A percentile compares a stretch with the other conserved stretches of the same genome.
phyloP scores from a whole-genome alignment of 2,113 vertebrate genomes.

The Scolopax mira region DNA sequence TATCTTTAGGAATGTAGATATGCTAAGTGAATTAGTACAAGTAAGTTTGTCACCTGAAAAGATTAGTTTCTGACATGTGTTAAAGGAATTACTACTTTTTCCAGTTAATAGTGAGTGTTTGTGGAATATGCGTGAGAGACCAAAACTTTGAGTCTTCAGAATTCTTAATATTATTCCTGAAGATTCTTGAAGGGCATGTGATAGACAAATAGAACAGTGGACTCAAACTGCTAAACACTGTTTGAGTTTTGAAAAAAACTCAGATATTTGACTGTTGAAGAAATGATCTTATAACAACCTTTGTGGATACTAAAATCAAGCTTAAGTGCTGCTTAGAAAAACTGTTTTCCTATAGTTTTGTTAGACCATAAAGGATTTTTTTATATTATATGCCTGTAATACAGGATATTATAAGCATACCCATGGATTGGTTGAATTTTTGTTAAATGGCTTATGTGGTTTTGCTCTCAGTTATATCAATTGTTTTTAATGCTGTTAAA shows the following conservation, averaged over 20 bases:
- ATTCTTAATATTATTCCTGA: not conserved
- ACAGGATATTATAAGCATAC: not conserved
- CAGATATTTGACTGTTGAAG: not conserved
- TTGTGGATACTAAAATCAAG: not conserved
- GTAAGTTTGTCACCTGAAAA: slow-evolving; percentile 63
- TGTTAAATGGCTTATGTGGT: not conserved
- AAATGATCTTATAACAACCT: not conserved
- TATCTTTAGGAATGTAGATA: slow-evolving; percentile 95
- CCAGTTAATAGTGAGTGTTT: not conserved
- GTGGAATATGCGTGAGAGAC: not conserved
- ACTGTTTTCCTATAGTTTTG: not conserved
- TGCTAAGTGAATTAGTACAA: slow-evolving; percentile 95
- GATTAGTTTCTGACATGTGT: not conserved
- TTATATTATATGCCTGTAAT: not conserved
- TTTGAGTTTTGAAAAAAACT: not conserved
- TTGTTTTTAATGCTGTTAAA: not conserved
- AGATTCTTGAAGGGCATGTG: not conserved
- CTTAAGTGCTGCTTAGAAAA: not conserved
- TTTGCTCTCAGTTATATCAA: not conserved
- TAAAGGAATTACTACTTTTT: not conserved
- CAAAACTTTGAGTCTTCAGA: not conserved
- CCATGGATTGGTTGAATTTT: not conserved
- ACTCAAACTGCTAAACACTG: not conserved
- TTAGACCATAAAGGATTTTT: not conserved
- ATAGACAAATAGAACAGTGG: not conserved